Percentiles rank a stretch among this genome's conserved stretches.
phyloP scores from a whole-genome alignment of 1,140 invertebrate genomes.

The Trinorchestia longiramus region DNA sequence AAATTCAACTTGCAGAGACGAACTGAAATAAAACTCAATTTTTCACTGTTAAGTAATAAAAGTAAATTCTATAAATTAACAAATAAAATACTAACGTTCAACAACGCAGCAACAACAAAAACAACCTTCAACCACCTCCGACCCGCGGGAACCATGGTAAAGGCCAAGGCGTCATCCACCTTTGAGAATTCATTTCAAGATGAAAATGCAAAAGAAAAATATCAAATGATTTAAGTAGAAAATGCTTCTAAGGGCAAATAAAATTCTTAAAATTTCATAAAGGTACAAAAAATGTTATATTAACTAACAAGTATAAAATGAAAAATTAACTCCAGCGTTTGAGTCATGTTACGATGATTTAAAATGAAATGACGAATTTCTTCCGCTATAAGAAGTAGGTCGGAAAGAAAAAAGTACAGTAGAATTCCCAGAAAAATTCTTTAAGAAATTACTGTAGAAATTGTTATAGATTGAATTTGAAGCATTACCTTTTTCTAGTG shows the following conservation, averaged over 20 bases:
- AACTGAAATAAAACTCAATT: too few relatives aligned
- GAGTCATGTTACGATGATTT: not conserved
- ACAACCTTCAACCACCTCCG: constrained; percentile 22
- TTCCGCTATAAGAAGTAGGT: not conserved
- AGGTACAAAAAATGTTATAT: not conserved
- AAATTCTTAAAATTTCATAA: not conserved
- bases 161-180: constrained; percentile 29
- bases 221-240: not conserved
- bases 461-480: not conserved
- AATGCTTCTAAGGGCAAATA: not conserved
- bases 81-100: constrained; percentile 10
- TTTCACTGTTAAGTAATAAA: not conserved
- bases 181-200: not conserved
- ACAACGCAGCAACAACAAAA: constrained; percentile 18
- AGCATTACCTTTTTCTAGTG: not conserved
- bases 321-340: not conserved
- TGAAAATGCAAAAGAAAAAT: not conserved
- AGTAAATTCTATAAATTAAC: not conserved
- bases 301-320: not conserved
- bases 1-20: too few relatives aligned
- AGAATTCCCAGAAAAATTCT: not conserved
- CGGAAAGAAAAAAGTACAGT: not conserved
- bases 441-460: not conserved
- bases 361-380: not conserved
- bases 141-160: constrained; percentile 32